Base-by-base conservation (phyloP, 2,888 invertebrate species). In the Chalcis sispes region DNA sequence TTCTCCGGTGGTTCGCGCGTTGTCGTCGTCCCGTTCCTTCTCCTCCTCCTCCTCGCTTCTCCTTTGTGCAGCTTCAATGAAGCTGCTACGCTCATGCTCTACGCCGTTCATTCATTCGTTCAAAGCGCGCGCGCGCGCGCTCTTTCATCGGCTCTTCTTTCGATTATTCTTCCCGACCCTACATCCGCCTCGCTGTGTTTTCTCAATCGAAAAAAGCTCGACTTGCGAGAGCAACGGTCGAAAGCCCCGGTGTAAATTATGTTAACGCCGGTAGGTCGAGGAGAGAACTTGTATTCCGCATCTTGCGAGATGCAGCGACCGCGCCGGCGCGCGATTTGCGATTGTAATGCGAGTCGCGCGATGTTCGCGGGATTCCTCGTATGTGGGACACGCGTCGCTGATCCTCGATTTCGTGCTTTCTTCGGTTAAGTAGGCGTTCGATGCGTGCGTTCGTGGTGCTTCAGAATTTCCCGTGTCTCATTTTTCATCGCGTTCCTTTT, bases 291-390 rank as follows among this genome's bases (percentile, higher is more conserved):
- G 78, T 81, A 80, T 82, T 82, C 82, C 82, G 80, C 81, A 83
- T 83, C 80, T 83, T 81, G 81, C 79, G 77, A 79, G 79, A 77
- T 71, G 15, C 61, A 2, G 15, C 61, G 3, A 5, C 46, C 18
- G n/a, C 3, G 3, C 18, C 18, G 25, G 23, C 46, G 20, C 20
- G 52, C 42, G 74, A 81, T 83, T 83, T 83, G 83, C 79, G 79
- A 83, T 83, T 83, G 78, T 82, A 83, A 83, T 83, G 77, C 78
- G 56, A 32, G 48, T 75, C 52, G 36, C 25, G 15, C 48, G 32
- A 23, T 13, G 8, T 13, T 58, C 32, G 48, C 48, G 10, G 18
- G 8, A 4, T 42, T 2, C 42, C 15, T 7, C 42, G 42, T 13
- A 8, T 13, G 42, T 36, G 36, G 8, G n/a, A 15, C 15, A 18